Evolutionary conservation across 2,797 vertebrate genomes (phyloP).

Genomic region (Adrianichthys oophorus): DNA sequence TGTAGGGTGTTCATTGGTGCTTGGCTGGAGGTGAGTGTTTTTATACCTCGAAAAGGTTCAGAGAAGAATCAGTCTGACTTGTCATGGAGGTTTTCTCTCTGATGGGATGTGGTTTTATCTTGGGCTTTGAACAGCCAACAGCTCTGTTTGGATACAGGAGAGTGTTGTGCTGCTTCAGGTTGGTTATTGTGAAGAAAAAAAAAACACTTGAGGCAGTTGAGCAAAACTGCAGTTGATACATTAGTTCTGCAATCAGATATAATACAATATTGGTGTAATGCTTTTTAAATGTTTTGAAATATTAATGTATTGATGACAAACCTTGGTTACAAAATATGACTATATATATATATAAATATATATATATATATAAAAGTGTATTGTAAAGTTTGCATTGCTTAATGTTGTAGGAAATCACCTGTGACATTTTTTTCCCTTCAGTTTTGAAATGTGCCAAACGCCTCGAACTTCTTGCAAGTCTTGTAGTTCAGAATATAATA

Average conservation of each 20-base stretch:
- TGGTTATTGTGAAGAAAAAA: slow-evolving; percentile 26
- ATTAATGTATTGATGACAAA: slow-evolving; percentile 74
- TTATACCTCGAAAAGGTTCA: slow-evolving; percentile 48
- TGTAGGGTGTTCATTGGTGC: slow-evolving; percentile 63
- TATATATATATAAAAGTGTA: slow-evolving; percentile 73
- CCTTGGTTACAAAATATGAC: slow-evolving; percentile 71
- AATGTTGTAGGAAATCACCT: slow-evolving; percentile 76
- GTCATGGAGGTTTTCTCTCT: slow-evolving; percentile 32
- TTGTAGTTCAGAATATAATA: slow-evolving; percentile 67
- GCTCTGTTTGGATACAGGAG: slow-evolving; percentile 48
- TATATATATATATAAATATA: slow-evolving; percentile 67
- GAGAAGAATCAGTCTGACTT: slow-evolving; percentile 44
- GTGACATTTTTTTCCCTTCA: slow-evolving; percentile 75
- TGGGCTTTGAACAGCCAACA: slow-evolving; percentile 45
- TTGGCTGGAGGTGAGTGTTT: slow-evolving; percentile 51
- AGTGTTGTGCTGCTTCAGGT: slow-evolving; percentile 59
- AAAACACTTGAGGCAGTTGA: slow-evolving; percentile 36
- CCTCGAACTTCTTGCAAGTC: slow-evolving; percentile 74
- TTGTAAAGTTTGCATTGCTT: slow-evolving; percentile 81
- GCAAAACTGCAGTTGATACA: slow-evolving; percentile 62
- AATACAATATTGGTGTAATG: slow-evolving; percentile 78
- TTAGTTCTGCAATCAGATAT: slow-evolving; percentile 72
- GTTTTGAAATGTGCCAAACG: slow-evolving; percentile 81
- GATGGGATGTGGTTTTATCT: slow-evolving; percentile 35
- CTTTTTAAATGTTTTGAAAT: slow-evolving; percentile 80